Base-by-base conservation (phyloP, 1,140 invertebrate genomes). In the Panonychus citri region DNA sequence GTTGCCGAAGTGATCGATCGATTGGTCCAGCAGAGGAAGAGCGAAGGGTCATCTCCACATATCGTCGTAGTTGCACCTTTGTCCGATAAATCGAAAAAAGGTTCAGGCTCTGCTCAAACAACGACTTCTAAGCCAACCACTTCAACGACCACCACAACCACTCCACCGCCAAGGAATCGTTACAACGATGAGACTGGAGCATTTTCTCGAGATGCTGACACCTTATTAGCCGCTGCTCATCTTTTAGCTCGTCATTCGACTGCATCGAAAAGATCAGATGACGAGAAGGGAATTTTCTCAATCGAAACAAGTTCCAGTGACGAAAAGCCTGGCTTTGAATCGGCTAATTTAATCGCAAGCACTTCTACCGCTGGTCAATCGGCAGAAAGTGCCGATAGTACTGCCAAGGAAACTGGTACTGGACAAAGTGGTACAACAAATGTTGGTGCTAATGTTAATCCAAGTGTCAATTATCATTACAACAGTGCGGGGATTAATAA, bases 1-100 rank as follows among this genome's bases (percentile, higher is more conserved):
- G 34, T 60, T 3, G 59, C 59, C 19, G 49, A 60, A 42, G 43
- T 60, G n/a, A 59, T 60, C 28, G 56, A 59, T n/a, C 37, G 50
- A 37, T 30, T 60, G 17, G 43, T 60, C 17, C 21, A 27, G 10
- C 53, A 54, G 27, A 34, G 57, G n/a, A 59, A 59, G 1, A 53
- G 52, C 24, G 26, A 26, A 21, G n/a, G 30, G 5, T 51, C 24
- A 30, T 19, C 40, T 17, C 58, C 54, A 27, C 54, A 53, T 12
- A 57, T 59, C 43, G 58, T 59, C 3, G 57, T 59, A 30, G 49
- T 59, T 3, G 58, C 58, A 24, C 55, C 58, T 12, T 21, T 54
- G 17, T 34, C 52, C 3, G 34, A 53, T 53, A 34, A 34, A 34
- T 53, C 52, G 17, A 53, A 53, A 24, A 53, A 51, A 27, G 12